A percentile compares a stretch with the other conserved stretches of the same genome.
phyloP scores from a whole-genome alignment of 2,113 vertebrate species.

The Plestiodon gilberti region DNA sequence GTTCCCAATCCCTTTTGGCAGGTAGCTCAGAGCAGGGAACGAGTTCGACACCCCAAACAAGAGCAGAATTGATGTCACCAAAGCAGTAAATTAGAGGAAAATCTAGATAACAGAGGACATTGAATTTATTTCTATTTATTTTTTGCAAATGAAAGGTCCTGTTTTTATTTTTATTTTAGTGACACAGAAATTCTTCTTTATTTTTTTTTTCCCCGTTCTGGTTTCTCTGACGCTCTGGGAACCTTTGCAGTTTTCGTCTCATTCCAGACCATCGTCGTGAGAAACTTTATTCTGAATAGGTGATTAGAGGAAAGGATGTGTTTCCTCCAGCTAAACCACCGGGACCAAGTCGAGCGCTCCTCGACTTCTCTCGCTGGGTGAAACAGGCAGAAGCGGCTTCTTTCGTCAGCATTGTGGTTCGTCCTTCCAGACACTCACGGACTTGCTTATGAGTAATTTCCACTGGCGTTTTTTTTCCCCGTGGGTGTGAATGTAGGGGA shows the following conservation, averaged over 20 bases:
- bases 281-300: background rate
- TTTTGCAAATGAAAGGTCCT: background rate
- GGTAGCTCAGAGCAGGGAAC: conserved; percentile 54
- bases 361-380: background rate
- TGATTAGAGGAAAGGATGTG: background rate
- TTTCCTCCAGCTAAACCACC: background rate
- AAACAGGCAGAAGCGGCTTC: background rate
- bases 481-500: too few relatives aligned
- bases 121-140: fast-evolving
- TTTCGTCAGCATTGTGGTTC: background rate
- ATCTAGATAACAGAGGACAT: conserved; percentile 5
- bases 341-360: background rate
- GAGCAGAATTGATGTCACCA: conserved; percentile 59
- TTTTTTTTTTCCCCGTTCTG: too few relatives aligned
- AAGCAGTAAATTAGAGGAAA: background rate
- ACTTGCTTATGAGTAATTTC: background rate
- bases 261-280: background rate
- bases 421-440: background rate
- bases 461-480: background rate
- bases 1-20: conserved; percentile 56
- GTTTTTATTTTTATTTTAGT: conserved; percentile 12
- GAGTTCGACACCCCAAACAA: conserved; percentile 54
- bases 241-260: background rate
- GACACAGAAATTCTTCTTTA: background rate
- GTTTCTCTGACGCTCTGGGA: fast-evolving